phyloP scores from a whole-genome alignment of 2,888 invertebrate genomes.

The Eumacrocentrus americanus region DNA sequence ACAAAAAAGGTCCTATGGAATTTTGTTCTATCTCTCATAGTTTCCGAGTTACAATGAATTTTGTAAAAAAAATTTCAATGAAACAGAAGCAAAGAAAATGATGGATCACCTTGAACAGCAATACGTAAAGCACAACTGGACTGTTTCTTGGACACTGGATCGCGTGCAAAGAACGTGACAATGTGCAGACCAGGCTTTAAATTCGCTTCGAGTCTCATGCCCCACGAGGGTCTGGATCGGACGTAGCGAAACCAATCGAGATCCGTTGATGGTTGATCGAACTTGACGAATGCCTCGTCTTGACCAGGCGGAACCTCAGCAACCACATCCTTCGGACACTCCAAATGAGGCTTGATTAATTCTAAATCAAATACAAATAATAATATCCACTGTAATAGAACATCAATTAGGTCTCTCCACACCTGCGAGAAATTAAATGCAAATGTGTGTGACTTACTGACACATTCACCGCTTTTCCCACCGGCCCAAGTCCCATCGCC shows the following conservation, averaged over 20 bases:
- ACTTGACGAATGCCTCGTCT: slow-evolving; percentile 61
- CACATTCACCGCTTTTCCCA: slow-evolving; percentile 61
- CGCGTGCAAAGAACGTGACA: slow-evolving; percentile 63
- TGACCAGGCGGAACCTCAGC: slow-evolving; percentile 61
- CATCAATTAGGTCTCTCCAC: not conserved
- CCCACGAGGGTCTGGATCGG: slow-evolving; percentile 63
- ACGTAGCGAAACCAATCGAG: slow-evolving; percentile 65
- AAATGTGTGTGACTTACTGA: slow-evolving; percentile 56
- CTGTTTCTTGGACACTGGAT: slow-evolving; percentile 63
- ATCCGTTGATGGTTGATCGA: slow-evolving; percentile 65
- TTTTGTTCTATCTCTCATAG: too few relatives aligned
- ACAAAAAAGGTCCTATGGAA: too few relatives aligned
- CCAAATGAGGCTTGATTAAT: slow-evolving; percentile 63
- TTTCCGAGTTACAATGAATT: too few relatives aligned
- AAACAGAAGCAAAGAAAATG: too few relatives aligned
- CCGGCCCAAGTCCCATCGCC: slow-evolving; percentile 62
- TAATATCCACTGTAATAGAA: too few relatives aligned
- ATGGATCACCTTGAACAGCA: slow-evolving; percentile 57
- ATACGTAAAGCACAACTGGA: slow-evolving; percentile 61
- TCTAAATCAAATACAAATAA: slow-evolving; percentile 50
- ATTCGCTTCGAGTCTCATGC: slow-evolving; percentile 62
- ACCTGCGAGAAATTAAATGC: not conserved
- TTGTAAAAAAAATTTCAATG: too few relatives aligned
- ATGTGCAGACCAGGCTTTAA: slow-evolving; percentile 62
- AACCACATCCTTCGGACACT: slow-evolving; percentile 64